Percentiles rank a stretch among this genome's conserved stretches.
Conservation (phyloP, 2,113 vertebrate species). For the Romanogobio albipinnatus region DNA sequence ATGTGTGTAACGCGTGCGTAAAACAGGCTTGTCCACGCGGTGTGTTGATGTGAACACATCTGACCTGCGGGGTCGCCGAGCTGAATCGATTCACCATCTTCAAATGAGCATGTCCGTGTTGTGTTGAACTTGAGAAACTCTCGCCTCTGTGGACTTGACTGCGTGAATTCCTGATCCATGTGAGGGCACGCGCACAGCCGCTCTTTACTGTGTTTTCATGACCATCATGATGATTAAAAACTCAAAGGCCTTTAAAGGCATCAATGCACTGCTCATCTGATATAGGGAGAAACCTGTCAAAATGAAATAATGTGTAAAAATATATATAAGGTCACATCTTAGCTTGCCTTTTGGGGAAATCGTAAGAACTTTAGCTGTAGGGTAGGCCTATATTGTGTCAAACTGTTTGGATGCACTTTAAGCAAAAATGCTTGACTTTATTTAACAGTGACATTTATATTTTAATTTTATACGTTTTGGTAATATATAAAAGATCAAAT, state of each 20-base stretch:
- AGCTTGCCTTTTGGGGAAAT: background rate
- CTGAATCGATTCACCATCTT: conserved; percentile 77
- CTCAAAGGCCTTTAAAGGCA: background rate
- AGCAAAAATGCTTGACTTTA: background rate
- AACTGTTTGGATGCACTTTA: background rate
- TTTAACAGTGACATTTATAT: background rate
- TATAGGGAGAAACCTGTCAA: background rate
- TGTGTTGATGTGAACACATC: conserved; percentile 72
- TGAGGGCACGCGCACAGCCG: background rate
- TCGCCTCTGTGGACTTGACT: conserved; percentile 63
- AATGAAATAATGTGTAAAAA: background rate
- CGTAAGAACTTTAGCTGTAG: background rate
- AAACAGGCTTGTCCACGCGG: background rate
- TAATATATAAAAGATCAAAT: too few species aligned
- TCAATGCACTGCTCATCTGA: conserved; percentile 1
- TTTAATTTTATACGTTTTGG: too few species aligned
- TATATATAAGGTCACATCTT: background rate
- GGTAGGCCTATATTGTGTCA: background rate
- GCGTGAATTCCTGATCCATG: conserved; percentile 45
- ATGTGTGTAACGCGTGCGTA: background rate
- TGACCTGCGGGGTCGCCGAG: conserved; percentile 67
- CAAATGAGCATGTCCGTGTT: conserved; percentile 75
- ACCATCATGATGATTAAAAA: conserved; percentile 29
- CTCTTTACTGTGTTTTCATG: background rate
- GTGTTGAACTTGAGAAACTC: conserved; percentile 80